Percentiles rank a stretch among this genome's conserved stretches.
These are phyloP conservation scores for Globodera ellingtonae DNA, from an alignment of 1,140 invertebrate species.

Conservation along the genomic window DNA sequence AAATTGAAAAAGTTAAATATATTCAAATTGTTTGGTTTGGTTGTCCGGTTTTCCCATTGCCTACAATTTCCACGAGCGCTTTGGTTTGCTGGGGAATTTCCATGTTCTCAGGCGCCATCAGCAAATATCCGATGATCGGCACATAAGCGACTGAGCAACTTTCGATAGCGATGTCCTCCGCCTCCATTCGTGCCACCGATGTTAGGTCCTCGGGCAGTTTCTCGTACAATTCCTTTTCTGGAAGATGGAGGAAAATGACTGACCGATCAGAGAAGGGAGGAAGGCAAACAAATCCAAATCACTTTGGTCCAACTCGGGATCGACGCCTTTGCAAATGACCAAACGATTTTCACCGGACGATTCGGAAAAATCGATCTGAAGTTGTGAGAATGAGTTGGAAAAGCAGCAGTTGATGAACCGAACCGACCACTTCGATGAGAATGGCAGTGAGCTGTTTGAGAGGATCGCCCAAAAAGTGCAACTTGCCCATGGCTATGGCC, in stretches of 20 bases:
- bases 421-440: slow-evolving; percentile 38
- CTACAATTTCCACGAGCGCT: slow-evolving; percentile 32
- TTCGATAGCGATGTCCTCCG: slow-evolving; percentile 36
- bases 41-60: background rate
- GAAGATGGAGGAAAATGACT: slow-evolving; percentile 11
- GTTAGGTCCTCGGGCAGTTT: slow-evolving; percentile 54
- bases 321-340: slow-evolving; percentile 56
- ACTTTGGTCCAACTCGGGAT: slow-evolving; percentile 57
- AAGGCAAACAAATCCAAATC: slow-evolving; percentile 8
- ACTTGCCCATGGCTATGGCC: slow-evolving; percentile 46
- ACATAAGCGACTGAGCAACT: slow-evolving; percentile 58
- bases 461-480: slow-evolving; percentile 42
- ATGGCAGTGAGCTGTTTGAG: slow-evolving; percentile 33
- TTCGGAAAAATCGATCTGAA: slow-evolving; percentile 59
- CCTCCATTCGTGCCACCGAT: slow-evolving; percentile 51
- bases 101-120: slow-evolving; percentile 47
- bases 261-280: background rate
- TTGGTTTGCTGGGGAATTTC: slow-evolving; percentile 24
- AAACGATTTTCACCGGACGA: slow-evolving; percentile 56
- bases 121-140: slow-evolving; percentile 61
- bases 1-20: background rate
- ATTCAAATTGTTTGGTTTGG: too few species aligned
- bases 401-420: background rate
- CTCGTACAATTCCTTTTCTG: slow-evolving; percentile 52
- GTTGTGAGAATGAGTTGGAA: slow-evolving; percentile 4